Evolutionary conservation across 2,113 vertebrate genomes (phyloP).

Genomic region (Tychaedon coryphoeus): DNA sequence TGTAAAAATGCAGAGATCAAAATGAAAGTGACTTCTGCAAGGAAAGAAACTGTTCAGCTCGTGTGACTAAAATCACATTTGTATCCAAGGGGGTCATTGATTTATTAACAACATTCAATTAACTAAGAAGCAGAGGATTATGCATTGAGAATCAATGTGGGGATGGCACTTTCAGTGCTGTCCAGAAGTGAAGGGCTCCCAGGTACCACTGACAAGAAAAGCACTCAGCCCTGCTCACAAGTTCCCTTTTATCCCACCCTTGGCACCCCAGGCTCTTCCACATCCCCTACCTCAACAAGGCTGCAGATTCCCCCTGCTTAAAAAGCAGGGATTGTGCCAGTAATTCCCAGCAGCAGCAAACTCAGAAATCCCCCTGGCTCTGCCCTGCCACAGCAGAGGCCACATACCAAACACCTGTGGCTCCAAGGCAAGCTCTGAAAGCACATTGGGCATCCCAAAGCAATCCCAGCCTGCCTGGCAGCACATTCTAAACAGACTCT

Average conservation of each 20-base stretch:
- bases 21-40: not conserved
- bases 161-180: not conserved
- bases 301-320: not conserved
- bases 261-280: fast-evolving
- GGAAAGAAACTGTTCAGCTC: not conserved
- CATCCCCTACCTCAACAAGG: not conserved
- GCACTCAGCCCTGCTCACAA: fast-evolving
- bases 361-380: not conserved
- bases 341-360: not conserved
- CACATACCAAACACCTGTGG: not conserved
- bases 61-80: not conserved
- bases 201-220: not conserved
- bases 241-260: not conserved
- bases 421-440: not conserved
- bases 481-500: not conserved
- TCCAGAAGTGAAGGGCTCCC: not conserved
- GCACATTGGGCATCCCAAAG: not conserved
- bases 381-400: not conserved
- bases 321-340: not conserved
- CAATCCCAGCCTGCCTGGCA: not conserved
- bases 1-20: not conserved
- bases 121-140: not conserved
- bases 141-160: not conserved
- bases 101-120: not conserved
- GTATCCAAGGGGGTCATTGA: not conserved